Percentiles rank a stretch among this genome's conserved stretches.
phyloP scores from a whole-genome alignment of 2,113 vertebrate species.

The Hippocampus abdominalis region DNA sequence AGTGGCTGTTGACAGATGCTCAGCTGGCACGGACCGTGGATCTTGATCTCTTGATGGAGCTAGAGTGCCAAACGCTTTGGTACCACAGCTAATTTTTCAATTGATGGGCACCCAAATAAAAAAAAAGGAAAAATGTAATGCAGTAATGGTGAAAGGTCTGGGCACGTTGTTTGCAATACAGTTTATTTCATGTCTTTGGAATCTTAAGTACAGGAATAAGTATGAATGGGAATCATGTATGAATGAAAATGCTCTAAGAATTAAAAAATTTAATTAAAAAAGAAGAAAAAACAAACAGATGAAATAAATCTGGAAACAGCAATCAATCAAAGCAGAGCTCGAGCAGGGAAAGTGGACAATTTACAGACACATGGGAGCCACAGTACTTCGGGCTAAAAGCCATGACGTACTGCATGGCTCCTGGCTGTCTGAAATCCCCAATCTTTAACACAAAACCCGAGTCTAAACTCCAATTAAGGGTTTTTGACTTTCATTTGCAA shows the following conservation, averaged over 20 bases:
- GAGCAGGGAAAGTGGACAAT: conserved; percentile 61
- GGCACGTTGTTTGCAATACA: not conserved
- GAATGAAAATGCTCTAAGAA: not conserved
- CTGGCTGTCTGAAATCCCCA: conserved; percentile 74
- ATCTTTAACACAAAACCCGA: conserved; percentile 69
- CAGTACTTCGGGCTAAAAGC: conserved; percentile 62
- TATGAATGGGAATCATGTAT: conserved; percentile 28
- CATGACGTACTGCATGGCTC: conserved; percentile 70
- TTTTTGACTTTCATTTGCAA: conserved; percentile 63
- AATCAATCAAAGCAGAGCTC: conserved; percentile 67
- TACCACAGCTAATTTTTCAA: not conserved
- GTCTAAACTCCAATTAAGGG: conserved; percentile 68
- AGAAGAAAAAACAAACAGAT: conserved; percentile 53
- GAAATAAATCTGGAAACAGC: conserved; percentile 67
- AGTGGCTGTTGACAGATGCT: not conserved
- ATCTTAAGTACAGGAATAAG: conserved; percentile 8
- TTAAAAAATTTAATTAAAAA: conserved; percentile 27
- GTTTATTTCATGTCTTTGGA: conserved; percentile 28
- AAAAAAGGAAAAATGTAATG: not conserved
- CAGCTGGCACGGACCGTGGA: too few relatives aligned
- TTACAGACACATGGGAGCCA: conserved; percentile 73
- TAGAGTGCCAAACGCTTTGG: conserved; percentile 5
- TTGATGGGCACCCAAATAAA: conserved; percentile 11
- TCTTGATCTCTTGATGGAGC: too few relatives aligned
- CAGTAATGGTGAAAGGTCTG: not conserved